These are phyloP conservation scores for Halcyon senegalensis DNA, from an alignment of 2,113 vertebrate species.

Conservation along the genomic window DNA sequence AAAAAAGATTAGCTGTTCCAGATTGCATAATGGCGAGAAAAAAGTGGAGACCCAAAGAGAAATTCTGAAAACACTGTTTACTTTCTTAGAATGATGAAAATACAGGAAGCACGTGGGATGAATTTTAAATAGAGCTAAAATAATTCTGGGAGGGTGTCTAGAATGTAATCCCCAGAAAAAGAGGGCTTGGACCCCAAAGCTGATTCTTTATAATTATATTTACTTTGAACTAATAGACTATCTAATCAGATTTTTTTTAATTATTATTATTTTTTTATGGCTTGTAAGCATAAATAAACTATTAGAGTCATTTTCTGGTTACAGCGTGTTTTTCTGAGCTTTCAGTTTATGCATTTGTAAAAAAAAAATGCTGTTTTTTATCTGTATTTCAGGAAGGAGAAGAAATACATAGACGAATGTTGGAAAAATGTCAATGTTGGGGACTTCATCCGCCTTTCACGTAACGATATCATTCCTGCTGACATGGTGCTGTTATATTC, in stretches of 20 bases:
- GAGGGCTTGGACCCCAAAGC: not conserved
- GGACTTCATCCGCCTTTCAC: constrained; percentile 88
- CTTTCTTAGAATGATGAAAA: not conserved
- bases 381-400: constrained; percentile 78
- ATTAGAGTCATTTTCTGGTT: not conserved
- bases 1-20: not conserved
- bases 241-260: not conserved
- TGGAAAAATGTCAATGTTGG: constrained; percentile 93
- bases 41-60: not conserved
- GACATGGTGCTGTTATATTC: constrained; percentile 92
- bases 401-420: constrained; percentile 77
- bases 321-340: not conserved
- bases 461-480: constrained; percentile 92
- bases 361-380: not conserved
- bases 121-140: not conserved
- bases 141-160: not conserved
- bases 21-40: not conserved
- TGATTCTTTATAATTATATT: not conserved
- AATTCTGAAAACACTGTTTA: not conserved
- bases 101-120: not conserved
- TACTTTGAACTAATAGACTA: not conserved
- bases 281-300: not conserved
- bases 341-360: not conserved
- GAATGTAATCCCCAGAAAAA: not conserved
- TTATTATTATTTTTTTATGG: not conserved